phyloP scores from a whole-genome alignment of 2,888 invertebrate species.

The Caenorhabditis sp. region DNA sequence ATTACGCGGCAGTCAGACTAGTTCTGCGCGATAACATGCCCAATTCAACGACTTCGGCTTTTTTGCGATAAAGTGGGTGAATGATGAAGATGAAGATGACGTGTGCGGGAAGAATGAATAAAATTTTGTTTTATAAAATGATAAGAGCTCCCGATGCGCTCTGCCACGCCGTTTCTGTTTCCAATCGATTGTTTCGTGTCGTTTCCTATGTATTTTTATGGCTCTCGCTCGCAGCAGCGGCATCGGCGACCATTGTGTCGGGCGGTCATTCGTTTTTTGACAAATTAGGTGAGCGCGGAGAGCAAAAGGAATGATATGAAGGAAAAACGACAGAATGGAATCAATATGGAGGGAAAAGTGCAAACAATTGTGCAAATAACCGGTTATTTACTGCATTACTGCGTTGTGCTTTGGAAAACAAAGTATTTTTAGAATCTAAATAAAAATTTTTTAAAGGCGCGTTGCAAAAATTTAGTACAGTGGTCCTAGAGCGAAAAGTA shows the following conservation, averaged over 20 bases:
- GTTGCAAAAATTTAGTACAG: too few relatives aligned
- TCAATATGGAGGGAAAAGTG: constrained; percentile 13
- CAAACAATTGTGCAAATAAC: constrained; percentile 41
- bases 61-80: neutral
- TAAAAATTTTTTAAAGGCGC: neutral
- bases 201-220: constrained; percentile 42
- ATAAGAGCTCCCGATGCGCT: too few relatives aligned
- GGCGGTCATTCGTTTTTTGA: constrained; percentile 14
- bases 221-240: constrained; percentile 25
- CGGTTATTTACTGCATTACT: constrained; percentile 14
- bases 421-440: neutral
- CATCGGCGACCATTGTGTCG: too few relatives aligned
- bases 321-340: constrained; percentile 1
- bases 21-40: constrained; percentile 36
- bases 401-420: constrained; percentile 13
- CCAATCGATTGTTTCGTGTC: constrained; percentile 50
- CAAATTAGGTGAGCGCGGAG: constrained; percentile 18
- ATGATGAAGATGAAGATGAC: constrained; percentile 4
- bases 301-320: neutral
- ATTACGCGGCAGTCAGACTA: constrained; percentile 32
- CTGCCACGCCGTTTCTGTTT: neutral
- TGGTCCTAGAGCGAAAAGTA: too few relatives aligned
- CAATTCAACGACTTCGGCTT: constrained; percentile 12
- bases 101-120: neutral
- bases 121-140: too few relatives aligned